Conservation (phyloP, 2,113 vertebrate species). For the Scomber colias region DNA sequence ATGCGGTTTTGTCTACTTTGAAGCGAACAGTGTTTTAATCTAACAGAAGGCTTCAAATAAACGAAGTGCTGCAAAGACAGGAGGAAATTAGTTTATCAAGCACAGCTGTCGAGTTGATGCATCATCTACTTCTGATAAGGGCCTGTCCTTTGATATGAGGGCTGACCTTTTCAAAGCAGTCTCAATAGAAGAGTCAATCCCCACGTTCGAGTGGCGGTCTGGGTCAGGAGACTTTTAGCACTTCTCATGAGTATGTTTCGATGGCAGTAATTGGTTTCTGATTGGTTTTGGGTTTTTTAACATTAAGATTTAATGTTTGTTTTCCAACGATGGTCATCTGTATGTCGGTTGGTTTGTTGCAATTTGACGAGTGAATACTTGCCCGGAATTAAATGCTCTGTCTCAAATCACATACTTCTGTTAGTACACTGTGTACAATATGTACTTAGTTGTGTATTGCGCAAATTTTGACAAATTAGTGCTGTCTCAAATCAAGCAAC, state of each 20-base stretch:
- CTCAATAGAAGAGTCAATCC: background rate
- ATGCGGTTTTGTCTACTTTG: conserved; percentile 22
- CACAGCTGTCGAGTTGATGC: background rate
- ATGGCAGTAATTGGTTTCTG: background rate
- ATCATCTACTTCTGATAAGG: background rate
- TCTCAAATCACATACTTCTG: too few species aligned
- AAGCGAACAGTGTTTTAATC: conserved; percentile 10
- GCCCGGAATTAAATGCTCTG: too few species aligned
- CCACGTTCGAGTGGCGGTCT: background rate
- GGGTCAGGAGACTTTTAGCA: background rate
- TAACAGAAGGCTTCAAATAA: background rate
- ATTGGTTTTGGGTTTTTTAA: too few species aligned
- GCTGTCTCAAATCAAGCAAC: too few species aligned
- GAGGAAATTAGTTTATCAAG: conserved; percentile 1
- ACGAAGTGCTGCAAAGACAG: background rate
- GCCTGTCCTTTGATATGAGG: conserved; percentile 7
- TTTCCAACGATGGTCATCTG: too few species aligned
- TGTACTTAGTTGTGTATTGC: too few species aligned
- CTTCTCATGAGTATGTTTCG: background rate
- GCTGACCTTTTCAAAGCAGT: conserved; percentile 29
- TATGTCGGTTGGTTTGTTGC: background rate
- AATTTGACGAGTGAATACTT: background rate
- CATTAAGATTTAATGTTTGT: too few species aligned
- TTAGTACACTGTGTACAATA: too few species aligned
- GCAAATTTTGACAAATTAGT: too few species aligned